Percentiles rank a stretch among this genome's conserved stretches.
These are phyloP conservation scores for Holacanthella duospinosa DNA, from an alignment of 2,888 invertebrate genomes.

Conservation along the genomic window DNA sequence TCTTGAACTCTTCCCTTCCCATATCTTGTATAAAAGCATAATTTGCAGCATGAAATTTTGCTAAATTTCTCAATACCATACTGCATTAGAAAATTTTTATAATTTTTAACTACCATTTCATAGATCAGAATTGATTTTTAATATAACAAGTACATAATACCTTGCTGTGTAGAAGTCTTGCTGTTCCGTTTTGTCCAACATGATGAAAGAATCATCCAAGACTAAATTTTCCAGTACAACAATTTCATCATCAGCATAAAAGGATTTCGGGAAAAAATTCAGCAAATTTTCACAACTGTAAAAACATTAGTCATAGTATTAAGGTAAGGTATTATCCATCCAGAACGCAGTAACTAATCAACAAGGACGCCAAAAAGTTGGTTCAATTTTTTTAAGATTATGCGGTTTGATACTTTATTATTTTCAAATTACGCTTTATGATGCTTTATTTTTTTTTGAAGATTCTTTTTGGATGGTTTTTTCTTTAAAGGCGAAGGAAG, in stretches of 20 bases:
- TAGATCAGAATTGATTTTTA: not conserved
- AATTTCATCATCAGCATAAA: not conserved
- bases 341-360: no score
- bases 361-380: not conserved
- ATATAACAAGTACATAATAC: no score
- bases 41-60: not conserved
- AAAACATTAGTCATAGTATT: no score
- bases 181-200: not conserved
- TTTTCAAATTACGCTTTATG: not conserved
- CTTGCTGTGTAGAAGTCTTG: not conserved
- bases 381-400: no score
- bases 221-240: not conserved
- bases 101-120: not conserved
- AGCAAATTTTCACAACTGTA: not conserved
- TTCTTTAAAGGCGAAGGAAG: no score
- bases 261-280: not conserved
- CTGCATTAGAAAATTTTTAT: not conserved
- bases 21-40: not conserved
- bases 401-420: no score
- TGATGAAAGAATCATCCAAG: not conserved
- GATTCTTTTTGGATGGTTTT: no score
- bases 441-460: not conserved
- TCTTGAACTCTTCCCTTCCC: not conserved
- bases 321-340: no score
- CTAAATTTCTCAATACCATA: not conserved